Base-by-base conservation (phyloP, 2,113 vertebrate genomes). In the Stigmatopora nigra region DNA sequence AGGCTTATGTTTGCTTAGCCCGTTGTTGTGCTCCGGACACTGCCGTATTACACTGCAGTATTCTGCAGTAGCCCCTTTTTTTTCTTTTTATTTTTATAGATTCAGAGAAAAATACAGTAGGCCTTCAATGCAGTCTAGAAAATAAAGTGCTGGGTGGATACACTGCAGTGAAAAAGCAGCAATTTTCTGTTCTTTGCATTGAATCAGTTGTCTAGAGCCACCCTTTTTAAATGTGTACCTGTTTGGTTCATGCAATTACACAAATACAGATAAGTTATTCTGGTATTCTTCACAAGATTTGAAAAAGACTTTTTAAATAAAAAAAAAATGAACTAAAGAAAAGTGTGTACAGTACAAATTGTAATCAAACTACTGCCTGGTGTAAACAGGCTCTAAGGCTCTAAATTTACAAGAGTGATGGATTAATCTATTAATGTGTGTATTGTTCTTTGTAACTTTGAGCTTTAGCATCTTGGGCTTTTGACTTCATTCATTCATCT, bases 301-400 rank as follows among this genome's bases (percentile, higher is more conserved):
- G 57, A 60, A 17, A 60, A 61, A 9, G 14, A 5, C 3, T 31
- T 31, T n/a, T n/a, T n/a, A n/a, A n/a, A n/a, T n/a, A n/a, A 60
- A 44, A 44, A 44, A 5, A 10, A 44, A 60, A n/a, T n/a, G n/a
- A 41, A 20, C 7, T 20, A 15, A 19, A 44, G 25, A 38, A 60
- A 9, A 19, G 13, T 15, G 11, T 61, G 19, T 45, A 45, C 41
- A 13, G 19, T 61, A 61, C n/a, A 38, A 61, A 61, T 45, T 61
- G 59, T 15, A 20, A 14, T 45, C 59, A 61, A 61, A 61, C 59
- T 61, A 61, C 59, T 45, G 41, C 59, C 59, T 61, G 59, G 59
- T 61, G 59, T 61, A 61, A 61, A 61, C 38, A 15, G 59, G 41
- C 59, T 61, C 59, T 61, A 61, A 61, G 41, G 41, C 59, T 61